Conservation (phyloP, 1,140 invertebrate genomes). For the Akabosia matsudoensis region DNA sequence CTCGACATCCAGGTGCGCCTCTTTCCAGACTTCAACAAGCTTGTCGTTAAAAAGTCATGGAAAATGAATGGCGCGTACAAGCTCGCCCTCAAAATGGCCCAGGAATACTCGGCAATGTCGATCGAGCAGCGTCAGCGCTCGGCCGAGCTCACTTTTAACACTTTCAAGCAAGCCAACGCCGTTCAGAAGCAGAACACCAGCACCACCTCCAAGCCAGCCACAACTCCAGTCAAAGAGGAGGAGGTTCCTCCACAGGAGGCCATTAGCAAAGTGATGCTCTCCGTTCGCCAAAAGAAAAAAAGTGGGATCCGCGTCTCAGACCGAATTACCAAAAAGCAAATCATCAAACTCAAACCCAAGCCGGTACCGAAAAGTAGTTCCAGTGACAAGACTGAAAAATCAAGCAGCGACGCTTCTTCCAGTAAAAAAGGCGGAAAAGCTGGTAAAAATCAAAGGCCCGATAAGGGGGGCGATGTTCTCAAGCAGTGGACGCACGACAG, state of each 20-base stretch:
- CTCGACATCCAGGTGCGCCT: not conserved
- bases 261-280: not conserved
- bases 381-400: not conserved
- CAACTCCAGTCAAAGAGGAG: not conserved
- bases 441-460: not conserved
- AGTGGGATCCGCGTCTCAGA: not conserved
- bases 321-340: not conserved
- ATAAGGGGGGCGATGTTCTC: conserved; percentile 22
- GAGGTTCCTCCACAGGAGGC: not conserved
- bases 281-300: not conserved
- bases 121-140: not conserved
- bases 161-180: not conserved
- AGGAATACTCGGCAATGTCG: not conserved
- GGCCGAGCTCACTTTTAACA: not conserved
- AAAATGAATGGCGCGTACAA: not conserved
- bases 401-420: not conserved
- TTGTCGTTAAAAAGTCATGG: not conserved
- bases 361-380: not conserved
- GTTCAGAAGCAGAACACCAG: not conserved
- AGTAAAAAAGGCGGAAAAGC: not conserved
- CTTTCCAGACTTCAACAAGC: not conserved
- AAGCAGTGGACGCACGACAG: conserved; percentile 28
- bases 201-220: not conserved
- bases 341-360: not conserved
- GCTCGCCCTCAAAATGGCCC: not conserved